Conservation (phyloP, 2,113 vertebrate species). For the Polypterus senegalus region DNA sequence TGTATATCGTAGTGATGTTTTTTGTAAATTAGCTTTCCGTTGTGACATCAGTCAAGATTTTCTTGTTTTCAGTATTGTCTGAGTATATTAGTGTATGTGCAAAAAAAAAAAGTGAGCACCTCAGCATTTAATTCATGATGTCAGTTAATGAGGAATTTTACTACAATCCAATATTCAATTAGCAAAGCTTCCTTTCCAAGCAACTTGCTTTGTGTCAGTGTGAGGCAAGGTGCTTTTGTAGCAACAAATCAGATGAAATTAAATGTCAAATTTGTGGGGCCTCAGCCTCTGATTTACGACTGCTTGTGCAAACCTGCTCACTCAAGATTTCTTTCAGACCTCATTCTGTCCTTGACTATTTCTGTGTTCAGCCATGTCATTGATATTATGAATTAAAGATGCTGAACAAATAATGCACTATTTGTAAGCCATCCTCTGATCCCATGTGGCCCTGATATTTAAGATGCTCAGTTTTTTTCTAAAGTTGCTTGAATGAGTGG, state of each 20-base stretch:
- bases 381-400: too few relatives aligned
- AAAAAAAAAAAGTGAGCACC: conserved; percentile 27
- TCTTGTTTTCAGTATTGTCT: conserved; percentile 34
- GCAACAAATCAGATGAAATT: neutral
- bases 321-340: too few relatives aligned
- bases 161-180: conserved; percentile 41
- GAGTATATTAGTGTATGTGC: conserved; percentile 31
- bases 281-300: neutral
- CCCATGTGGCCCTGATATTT: too few relatives aligned
- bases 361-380: too few relatives aligned
- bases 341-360: too few relatives aligned
- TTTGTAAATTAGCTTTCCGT: conserved; percentile 11
- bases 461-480: too few relatives aligned
- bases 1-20: too few relatives aligned
- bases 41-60: conserved; percentile 22
- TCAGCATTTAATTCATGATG: conserved; percentile 38
- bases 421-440: too few relatives aligned
- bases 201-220: neutral
- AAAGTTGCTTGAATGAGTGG: too few relatives aligned
- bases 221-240: neutral
- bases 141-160: conserved; percentile 41
- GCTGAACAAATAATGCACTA: too few relatives aligned
- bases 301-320: too few relatives aligned
- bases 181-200: conserved; percentile 14
- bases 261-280: neutral